Conservation (phyloP, 2,113 vertebrate genomes). For the Silurus meridionalis region DNA sequence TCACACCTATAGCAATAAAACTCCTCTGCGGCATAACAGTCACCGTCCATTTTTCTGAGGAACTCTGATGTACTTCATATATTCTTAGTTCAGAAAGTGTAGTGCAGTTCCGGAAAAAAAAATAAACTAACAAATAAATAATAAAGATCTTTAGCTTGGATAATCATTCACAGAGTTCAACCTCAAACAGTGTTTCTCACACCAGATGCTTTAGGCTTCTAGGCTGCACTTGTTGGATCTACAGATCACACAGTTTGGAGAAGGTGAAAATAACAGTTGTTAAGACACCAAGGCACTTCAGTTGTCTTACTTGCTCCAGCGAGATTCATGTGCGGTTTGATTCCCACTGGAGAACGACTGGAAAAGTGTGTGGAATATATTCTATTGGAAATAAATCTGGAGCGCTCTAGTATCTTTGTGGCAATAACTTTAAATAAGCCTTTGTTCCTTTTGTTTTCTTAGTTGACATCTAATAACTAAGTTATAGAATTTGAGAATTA, state of each 20-base stretch:
- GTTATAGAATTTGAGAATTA: too few relatives aligned
- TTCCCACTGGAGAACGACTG: slow-evolving; percentile 49
- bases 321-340: slow-evolving; percentile 65
- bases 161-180: not conserved
- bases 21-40: not conserved
- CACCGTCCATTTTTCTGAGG: not conserved
- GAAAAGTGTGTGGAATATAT: not conserved
- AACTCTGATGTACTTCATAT: not conserved
- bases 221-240: not conserved
- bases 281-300: slow-evolving; percentile 56
- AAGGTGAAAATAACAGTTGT: slow-evolving; percentile 38
- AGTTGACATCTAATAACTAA: slow-evolving; percentile 35
- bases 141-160: not conserved
- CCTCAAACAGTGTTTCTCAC: not conserved
- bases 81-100: not conserved
- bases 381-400: not conserved
- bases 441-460: not conserved
- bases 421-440: not conserved
- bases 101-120: not conserved
- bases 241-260: not conserved
- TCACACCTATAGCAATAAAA: not conserved
- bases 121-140: not conserved
- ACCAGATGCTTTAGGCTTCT: not conserved
- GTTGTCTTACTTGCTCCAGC: slow-evolving; percentile 70
- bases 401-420: not conserved